Evolutionary conservation across 1,140 invertebrate genomes (phyloP), one percentile per base, ranked within the genome.

Genomic region (Rhyzopertha dominica): DNA sequence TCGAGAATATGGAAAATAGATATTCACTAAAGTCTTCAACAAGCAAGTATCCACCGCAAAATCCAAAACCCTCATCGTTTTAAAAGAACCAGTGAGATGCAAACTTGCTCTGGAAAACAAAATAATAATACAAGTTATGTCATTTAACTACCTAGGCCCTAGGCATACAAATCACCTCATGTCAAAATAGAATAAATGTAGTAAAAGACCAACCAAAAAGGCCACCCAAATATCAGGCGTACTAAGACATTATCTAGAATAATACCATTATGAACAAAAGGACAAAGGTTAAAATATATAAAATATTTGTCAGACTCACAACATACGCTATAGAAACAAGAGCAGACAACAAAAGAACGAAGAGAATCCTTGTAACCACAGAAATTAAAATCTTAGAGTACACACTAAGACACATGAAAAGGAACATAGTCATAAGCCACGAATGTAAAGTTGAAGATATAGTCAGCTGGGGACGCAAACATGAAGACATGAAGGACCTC

Each of bases 61-160:
- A 9, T 19, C 32, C n/a, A 35, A 35, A 16, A 19, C 16, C 14
- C 18, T 35, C 16, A 35, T 19, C 4, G 22, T 14, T 19, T 16
- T 19, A 14, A 35, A 35, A 19, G 32, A 35, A 16, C 32, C 32
- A 10, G 16, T 14, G 32, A 16, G 32, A 13, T 35, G 32, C 32
- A 35, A 35, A 17, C 16, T 16, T 19, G 16, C 32, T 4, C 18
- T 35, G 22, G 14, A 16, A 13, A 14, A 35, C 32, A 17, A 13
- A 16, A 35, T 17, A 3, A 35, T 35, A n/a, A 19, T 19, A 4
- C 32, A 35, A 16, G 14, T 35, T 19, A 16, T 35, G 14, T 35
- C 32, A 5, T 35, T 35, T 73, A 3, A 35, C 18, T 35, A 35
- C n/a, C n/a, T n/a, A n/a, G n/a, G n/a, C n/a, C n/a, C n/a, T n/a